These are phyloP conservation scores for Anser brachyrhynchus DNA, from an alignment of 2,113 vertebrate species.

Conservation along the genomic window DNA sequence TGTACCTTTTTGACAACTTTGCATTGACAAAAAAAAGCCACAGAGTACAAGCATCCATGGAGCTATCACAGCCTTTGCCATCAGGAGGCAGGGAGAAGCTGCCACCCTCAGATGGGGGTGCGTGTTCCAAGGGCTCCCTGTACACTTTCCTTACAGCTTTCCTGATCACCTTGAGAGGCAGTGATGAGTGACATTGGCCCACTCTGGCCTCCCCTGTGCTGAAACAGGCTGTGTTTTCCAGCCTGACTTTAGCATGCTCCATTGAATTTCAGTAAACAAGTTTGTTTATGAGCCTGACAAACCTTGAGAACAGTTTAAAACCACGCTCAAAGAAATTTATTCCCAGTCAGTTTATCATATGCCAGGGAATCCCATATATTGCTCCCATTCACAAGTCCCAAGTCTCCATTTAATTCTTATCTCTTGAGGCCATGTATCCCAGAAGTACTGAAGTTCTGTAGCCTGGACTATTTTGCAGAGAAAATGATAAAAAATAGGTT, in stretches of 20 bases:
- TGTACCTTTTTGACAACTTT: background rate
- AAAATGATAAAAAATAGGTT: background rate
- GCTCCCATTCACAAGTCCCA: background rate
- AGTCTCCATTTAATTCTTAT: background rate
- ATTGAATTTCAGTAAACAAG: slow-evolving; percentile 63
- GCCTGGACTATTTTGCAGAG: background rate
- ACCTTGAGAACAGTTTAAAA: slow-evolving; percentile 9
- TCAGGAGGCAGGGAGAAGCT: background rate
- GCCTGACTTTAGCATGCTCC: slow-evolving; percentile 43
- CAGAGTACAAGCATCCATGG: background rate
- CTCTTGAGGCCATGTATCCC: background rate
- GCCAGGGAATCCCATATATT: background rate
- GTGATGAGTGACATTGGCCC: slow-evolving; percentile 15
- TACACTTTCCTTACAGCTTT: background rate
- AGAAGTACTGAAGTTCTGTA: background rate
- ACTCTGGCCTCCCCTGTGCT: background rate
- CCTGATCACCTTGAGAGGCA: slow-evolving; percentile 30
- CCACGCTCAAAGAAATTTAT: slow-evolving; percentile 7
- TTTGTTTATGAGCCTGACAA: slow-evolving; percentile 33
- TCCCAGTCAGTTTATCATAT: background rate
- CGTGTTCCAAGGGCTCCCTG: background rate
- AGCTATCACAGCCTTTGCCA: background rate
- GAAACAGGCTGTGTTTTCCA: slow-evolving; percentile 21
- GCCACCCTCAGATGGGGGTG: background rate
- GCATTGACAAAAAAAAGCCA: background rate